Conservation (phyloP, 2,113 vertebrate genomes). For the Mugil cephalus region DNA sequence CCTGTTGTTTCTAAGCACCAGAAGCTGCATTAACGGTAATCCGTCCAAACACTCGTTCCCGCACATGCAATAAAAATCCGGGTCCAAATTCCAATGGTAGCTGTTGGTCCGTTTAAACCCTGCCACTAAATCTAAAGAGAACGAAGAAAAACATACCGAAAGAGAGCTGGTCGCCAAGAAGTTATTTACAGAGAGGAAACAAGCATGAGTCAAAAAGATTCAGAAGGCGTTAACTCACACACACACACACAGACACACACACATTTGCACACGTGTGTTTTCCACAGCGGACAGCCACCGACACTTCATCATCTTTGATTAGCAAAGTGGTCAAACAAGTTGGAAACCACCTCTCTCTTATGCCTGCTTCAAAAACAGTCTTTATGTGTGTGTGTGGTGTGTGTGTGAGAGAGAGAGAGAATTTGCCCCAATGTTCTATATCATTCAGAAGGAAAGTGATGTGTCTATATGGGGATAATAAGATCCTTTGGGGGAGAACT, state of each 20-base stretch:
- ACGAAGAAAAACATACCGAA: conserved; percentile 41
- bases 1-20: conserved; percentile 23
- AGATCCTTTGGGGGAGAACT: conserved; percentile 73
- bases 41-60: conserved; percentile 40
- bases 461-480: conserved; percentile 81
- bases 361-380: conserved; percentile 45
- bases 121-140: conserved; percentile 51
- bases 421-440: conserved; percentile 45
- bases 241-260: conserved; percentile 12
- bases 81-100: conserved; percentile 48
- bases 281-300: conserved; percentile 36
- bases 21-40: conserved; percentile 29
- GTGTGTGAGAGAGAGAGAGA: conserved; percentile 1
- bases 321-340: conserved; percentile 61
- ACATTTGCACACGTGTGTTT: conserved; percentile 17
- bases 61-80: conserved; percentile 56
- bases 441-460: conserved; percentile 71
- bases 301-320: conserved; percentile 77
- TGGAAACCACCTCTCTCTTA: conserved; percentile 48
- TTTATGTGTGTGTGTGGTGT: background rate
- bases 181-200: conserved; percentile 45
- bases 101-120: conserved; percentile 50
- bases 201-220: conserved; percentile 30
- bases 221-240: conserved; percentile 3
- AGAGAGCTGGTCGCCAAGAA: conserved; percentile 30